Evolutionary conservation across 2,888 invertebrate genomes (phyloP).

Genomic region (Malachius bipustulatus): DNA sequence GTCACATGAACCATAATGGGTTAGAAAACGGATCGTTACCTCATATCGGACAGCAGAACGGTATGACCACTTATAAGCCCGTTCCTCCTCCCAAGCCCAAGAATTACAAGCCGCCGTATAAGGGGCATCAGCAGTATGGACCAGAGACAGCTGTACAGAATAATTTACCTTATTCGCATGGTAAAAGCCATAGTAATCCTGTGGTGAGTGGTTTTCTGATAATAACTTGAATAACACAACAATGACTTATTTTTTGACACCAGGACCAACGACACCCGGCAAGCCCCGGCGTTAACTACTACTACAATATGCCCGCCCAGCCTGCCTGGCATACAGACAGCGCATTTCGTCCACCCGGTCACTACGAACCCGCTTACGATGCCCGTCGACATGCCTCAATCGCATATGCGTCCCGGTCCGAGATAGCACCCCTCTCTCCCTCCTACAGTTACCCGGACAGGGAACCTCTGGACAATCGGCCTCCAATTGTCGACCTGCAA

Average conservation of each 20-base stretch:
- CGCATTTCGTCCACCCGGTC: constrained; percentile 30
- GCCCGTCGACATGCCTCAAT: constrained; percentile 34
- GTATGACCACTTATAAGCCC: constrained; percentile 56
- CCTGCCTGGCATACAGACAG: constrained; percentile 21
- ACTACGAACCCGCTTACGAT: constrained; percentile 35
- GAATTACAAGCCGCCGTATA: constrained; percentile 68
- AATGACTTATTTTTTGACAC: constrained; percentile 26
- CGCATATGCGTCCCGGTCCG: constrained; percentile 35
- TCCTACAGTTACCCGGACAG: constrained; percentile 17
- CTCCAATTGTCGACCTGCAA: constrained; percentile 50
- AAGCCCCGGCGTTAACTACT: constrained; percentile 32
- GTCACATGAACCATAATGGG: constrained; percentile 26
- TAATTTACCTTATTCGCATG: constrained; percentile 33
- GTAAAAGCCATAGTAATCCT: constrained; percentile 38
- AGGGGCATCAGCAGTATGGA: constrained; percentile 26
- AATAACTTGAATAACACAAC: no score
- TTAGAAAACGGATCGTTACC: constrained; percentile 34
- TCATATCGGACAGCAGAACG: constrained; percentile 19
- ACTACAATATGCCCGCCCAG: constrained; percentile 32
- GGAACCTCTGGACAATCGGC: constrained; percentile 24
- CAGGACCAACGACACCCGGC: constrained; percentile 28
- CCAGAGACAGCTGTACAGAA: constrained; percentile 29
- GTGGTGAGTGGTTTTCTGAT: constrained; percentile 36
- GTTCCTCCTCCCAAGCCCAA: constrained; percentile 89
- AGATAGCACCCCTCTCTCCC: constrained; percentile 32